Evolutionary conservation across 2,797 vertebrate species (phyloP).

Genomic region (Tauraco hartlaubi): DNA sequence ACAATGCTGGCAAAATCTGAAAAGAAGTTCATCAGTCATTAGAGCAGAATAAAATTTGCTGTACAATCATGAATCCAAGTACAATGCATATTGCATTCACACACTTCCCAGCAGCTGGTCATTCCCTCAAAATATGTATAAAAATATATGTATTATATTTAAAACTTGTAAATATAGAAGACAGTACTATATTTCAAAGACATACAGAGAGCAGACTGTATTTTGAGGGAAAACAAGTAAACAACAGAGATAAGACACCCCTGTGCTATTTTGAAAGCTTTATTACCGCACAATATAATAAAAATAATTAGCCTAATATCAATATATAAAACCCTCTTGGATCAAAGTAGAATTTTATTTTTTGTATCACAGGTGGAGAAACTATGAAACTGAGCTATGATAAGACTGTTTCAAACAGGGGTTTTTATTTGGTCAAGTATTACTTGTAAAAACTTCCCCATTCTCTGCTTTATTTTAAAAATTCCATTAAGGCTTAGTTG

Average conservation of each 20-base stretch:
- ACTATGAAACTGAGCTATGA: neutral
- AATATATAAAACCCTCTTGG: neutral
- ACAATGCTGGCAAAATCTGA: slow-evolving; percentile 97
- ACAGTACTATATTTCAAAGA: neutral
- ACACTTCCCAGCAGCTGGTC: neutral
- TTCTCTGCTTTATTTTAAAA: neutral
- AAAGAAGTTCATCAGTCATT: slow-evolving; percentile 70
- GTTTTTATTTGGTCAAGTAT: neutral
- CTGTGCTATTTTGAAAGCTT: neutral
- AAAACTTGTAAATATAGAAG: neutral
- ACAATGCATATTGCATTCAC: neutral
- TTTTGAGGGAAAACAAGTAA: neutral
- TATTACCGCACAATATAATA: neutral
- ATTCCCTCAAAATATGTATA: neutral
- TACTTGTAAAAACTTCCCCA: neutral
- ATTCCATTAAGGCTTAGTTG: neutral
- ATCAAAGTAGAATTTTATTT: neutral
- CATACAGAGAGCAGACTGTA: neutral
- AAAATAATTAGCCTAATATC: neutral
- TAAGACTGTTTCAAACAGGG: neutral
- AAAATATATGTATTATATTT: neutral
- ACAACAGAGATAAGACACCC: neutral
- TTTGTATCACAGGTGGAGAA: neutral
- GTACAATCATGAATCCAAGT: neutral
- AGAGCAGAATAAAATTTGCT: neutral